Conservation (phyloP, 2,797 vertebrate genomes). For the Mormyrops attenuatus region DNA sequence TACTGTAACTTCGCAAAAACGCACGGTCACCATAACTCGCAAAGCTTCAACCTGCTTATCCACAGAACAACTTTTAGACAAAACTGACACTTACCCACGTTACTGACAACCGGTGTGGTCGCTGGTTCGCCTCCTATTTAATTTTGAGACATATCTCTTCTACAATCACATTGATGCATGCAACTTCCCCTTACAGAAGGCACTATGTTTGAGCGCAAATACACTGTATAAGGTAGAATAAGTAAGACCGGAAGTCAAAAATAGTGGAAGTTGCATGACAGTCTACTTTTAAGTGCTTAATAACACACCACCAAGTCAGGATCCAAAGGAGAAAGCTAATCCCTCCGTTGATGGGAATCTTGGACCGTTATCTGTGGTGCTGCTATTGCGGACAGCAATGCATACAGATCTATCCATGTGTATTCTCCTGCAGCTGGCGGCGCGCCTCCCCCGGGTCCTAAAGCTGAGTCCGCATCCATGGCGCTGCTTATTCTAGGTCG, state of each 20-base stretch:
- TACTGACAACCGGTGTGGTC: conserved; percentile 44
- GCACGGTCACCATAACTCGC: neutral
- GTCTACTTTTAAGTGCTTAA: conserved; percentile 33
- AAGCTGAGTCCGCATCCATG: conserved; percentile 50
- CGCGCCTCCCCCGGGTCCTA: conserved; percentile 75
- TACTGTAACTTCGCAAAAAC: conserved; percentile 1
- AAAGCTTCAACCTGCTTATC: neutral
- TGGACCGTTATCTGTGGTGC: conserved; percentile 60
- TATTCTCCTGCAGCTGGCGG: conserved; percentile 53
- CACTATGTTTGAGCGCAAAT: conserved; percentile 24
- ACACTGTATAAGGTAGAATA: conserved; percentile 7
- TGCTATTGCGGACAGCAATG: conserved; percentile 67
- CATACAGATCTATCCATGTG: conserved; percentile 66
- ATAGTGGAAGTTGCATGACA: conserved; percentile 15
- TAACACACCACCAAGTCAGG: conserved; percentile 29
- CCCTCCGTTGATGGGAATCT: conserved; percentile 62
- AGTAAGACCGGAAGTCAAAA: conserved; percentile 28
- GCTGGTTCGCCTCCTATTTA: conserved; percentile 31
- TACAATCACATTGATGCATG: conserved; percentile 51
- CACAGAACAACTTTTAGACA: neutral
- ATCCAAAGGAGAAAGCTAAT: conserved; percentile 48
- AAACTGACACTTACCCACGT: conserved; percentile 66
- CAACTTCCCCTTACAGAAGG: conserved; percentile 73
- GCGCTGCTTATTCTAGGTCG: neutral
- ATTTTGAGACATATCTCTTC: conserved; percentile 57